phyloP scores from a whole-genome alignment of 2,797 vertebrate genomes.

The Thalassophryne amazonica region DNA sequence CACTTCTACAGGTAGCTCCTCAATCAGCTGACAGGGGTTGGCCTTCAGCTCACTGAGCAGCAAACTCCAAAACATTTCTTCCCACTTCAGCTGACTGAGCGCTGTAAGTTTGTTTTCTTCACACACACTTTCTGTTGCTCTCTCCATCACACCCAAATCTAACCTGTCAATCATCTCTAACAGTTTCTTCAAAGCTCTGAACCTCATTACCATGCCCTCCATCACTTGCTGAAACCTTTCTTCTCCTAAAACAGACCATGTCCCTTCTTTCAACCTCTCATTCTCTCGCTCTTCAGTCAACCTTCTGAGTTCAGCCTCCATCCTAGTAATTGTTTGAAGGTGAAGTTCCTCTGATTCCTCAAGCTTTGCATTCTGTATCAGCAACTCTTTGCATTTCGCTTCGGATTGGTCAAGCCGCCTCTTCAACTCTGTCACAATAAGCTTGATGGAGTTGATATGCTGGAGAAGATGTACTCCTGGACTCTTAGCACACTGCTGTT shows the following conservation, averaged over 20 bases:
- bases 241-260: conserved; percentile 14
- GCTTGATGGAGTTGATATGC: conserved; percentile 45
- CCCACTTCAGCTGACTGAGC: conserved; percentile 34
- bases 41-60: conserved; percentile 31
- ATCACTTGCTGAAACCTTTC: conserved; percentile 45
- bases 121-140: conserved; percentile 2
- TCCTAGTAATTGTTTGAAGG: conserved; percentile 6
- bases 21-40: background rate
- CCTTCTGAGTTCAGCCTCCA: conserved; percentile 15
- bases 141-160: conserved; percentile 7
- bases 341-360: conserved; percentile 17
- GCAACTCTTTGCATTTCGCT: conserved; percentile 34
- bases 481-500: background rate
- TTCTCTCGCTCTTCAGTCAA: conserved; percentile 20
- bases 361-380: conserved; percentile 26
- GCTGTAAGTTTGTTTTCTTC: background rate
- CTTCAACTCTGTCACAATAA: conserved; percentile 47
- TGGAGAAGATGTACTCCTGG: conserved; percentile 34
- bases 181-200: conserved; percentile 44
- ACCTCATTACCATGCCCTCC: conserved; percentile 31
- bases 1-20: conserved; percentile 7
- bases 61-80: conserved; percentile 56
- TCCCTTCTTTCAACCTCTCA: background rate
- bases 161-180: conserved; percentile 45
- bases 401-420: conserved; percentile 36